Conservation (phyloP, 2,888 invertebrate species). For the Cantharis nigra region DNA sequence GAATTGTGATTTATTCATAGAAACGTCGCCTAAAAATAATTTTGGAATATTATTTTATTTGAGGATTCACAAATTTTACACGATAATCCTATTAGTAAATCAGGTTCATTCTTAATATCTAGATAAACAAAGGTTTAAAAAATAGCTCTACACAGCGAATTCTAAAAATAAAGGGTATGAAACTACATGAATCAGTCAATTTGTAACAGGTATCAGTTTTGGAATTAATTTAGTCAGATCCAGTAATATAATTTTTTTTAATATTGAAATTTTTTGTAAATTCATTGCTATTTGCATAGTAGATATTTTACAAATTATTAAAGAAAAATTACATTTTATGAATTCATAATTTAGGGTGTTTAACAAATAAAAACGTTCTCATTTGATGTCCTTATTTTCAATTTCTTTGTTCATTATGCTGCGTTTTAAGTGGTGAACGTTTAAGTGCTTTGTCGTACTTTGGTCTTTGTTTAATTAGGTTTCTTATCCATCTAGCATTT, state of each 20-base stretch:
- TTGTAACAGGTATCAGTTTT: too few relatives aligned
- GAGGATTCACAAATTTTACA: too few relatives aligned
- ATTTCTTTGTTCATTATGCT: not conserved
- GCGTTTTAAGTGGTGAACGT: not conserved
- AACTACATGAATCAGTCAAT: too few relatives aligned
- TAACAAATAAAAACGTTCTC: not conserved
- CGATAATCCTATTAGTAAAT: too few relatives aligned
- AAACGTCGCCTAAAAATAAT: too few relatives aligned
- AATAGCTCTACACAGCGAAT: too few relatives aligned
- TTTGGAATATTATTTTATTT: too few relatives aligned
- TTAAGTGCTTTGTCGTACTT: not conserved
- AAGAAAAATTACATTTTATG: not conserved
- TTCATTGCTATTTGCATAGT: not conserved
- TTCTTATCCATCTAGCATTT: not conserved
- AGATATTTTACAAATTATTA: not conserved
- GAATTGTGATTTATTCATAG: too few relatives aligned
- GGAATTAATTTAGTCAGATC: not conserved
- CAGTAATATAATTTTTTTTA: not conserved
- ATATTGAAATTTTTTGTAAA: not conserved
- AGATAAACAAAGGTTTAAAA: too few relatives aligned
- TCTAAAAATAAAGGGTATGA: too few relatives aligned
- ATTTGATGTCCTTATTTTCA: not conserved
- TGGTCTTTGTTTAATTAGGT: not conserved
- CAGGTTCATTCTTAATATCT: too few relatives aligned
- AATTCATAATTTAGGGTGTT: not conserved